Evolutionary conservation across 2,888 invertebrate species (phyloP).

Genomic region (Brenthis ino): DNA sequence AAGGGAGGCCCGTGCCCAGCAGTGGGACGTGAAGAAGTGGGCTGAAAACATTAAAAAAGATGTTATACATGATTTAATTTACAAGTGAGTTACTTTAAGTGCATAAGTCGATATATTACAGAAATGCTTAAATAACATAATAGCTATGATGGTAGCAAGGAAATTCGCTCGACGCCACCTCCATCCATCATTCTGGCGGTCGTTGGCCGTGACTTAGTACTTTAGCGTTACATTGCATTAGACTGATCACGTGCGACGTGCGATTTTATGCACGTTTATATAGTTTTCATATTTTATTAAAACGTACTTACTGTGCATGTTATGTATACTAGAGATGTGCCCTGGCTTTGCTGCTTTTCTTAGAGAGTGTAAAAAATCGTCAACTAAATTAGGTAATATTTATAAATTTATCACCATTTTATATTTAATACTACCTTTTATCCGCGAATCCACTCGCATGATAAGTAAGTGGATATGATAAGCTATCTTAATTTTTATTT

Average conservation of each 20-base stretch:
- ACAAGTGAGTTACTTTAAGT: background rate
- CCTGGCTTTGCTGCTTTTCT: too few relatives aligned
- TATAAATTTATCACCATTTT: too few relatives aligned
- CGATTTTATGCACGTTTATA: conserved; percentile 12
- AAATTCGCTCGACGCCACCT: conserved; percentile 47
- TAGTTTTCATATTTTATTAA: background rate
- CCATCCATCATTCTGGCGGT: conserved; percentile 64
- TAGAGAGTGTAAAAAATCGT: too few relatives aligned
- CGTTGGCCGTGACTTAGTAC: conserved; percentile 43
- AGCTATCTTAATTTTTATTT: too few relatives aligned
- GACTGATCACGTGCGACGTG: conserved; percentile 33
- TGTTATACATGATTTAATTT: too few relatives aligned
- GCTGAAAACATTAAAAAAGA: too few relatives aligned
- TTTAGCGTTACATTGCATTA: conserved; percentile 37
- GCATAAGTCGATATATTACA: background rate
- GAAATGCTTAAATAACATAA: conserved; percentile 17
- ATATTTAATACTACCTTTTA: too few relatives aligned
- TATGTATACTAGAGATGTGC: background rate
- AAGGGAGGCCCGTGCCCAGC: too few relatives aligned
- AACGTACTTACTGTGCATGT: background rate
- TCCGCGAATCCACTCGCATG: too few relatives aligned
- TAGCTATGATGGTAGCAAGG: conserved; percentile 29
- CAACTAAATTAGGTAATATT: too few relatives aligned
- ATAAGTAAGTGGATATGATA: too few relatives aligned
- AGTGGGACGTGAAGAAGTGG: too few relatives aligned